Conservation (phyloP, 2,113 vertebrate species). For the Meleagris gallopavo region DNA sequence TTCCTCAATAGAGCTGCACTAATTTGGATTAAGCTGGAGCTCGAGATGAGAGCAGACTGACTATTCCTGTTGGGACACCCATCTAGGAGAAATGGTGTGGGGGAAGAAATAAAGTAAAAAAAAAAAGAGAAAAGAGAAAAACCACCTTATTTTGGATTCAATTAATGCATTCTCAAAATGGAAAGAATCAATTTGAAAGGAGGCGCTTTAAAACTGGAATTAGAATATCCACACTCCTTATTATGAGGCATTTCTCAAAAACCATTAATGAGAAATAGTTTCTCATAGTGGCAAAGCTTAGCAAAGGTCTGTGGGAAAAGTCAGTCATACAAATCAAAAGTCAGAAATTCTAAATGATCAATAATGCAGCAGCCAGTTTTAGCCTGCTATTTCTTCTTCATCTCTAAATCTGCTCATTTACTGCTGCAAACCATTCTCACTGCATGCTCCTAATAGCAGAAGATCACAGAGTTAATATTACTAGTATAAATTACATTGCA, state of each 20-base stretch:
- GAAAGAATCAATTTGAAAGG: neutral
- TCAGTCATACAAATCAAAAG: neutral
- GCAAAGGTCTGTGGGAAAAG: neutral
- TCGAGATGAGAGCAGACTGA: neutral
- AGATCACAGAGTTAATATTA: slow-evolving; percentile 9
- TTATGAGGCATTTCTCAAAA: neutral
- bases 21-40: neutral
- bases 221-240: neutral
- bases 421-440: neutral
- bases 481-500: neutral
- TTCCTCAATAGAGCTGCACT: neutral
- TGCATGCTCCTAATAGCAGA: neutral
- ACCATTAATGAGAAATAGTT: neutral
- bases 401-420: neutral
- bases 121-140: no score
- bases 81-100: no score
- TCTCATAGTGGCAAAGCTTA: neutral
- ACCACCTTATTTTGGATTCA: neutral
- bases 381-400: neutral
- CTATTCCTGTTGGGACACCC: neutral
- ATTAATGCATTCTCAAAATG: neutral
- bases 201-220: neutral
- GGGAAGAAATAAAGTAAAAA: accelerated
- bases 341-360: neutral
- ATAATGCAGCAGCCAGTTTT: neutral